A percentile compares a stretch with the other conserved stretches of the same genome.
These are phyloP conservation scores for Enteromius unitaeniatus DNA, from an alignment of 2,797 vertebrate species.

Conservation along the genomic window DNA sequence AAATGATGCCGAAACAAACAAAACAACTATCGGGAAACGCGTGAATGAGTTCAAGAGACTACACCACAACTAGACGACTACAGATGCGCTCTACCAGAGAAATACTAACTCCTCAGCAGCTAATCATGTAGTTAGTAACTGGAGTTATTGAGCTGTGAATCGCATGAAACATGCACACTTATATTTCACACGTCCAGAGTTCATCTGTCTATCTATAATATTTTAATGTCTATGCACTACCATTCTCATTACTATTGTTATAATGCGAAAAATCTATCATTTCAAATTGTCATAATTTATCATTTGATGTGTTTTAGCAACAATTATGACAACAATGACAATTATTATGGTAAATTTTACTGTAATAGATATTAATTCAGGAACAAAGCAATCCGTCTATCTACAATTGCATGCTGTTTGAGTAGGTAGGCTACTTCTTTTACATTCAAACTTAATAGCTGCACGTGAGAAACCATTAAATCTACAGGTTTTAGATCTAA, in stretches of 20 bases:
- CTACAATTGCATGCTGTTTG: neutral
- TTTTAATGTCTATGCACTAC: too few relatives aligned
- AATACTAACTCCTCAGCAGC: neutral
- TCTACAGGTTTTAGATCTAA: too few relatives aligned
- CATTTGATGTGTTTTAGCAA: neutral
- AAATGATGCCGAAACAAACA: neutral
- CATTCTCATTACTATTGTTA: neutral
- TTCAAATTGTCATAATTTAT: neutral
- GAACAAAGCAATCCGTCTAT: neutral
- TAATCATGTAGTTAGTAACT: neutral
- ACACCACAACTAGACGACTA: neutral
- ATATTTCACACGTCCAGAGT: too few relatives aligned
- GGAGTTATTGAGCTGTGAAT: too few relatives aligned
- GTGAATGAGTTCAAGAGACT: neutral
- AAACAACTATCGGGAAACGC: neutral
- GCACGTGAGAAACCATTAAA: too few relatives aligned
- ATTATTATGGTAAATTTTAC: neutral
- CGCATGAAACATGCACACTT: too few relatives aligned
- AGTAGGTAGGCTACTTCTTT: too few relatives aligned
- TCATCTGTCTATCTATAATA: too few relatives aligned
- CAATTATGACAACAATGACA: neutral
- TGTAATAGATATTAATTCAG: neutral
- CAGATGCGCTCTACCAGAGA: neutral
- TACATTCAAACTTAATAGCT: too few relatives aligned
- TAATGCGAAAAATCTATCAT: neutral